Evolutionary conservation across 2,113 vertebrate genomes (phyloP), one percentile per base, ranked within the genome.

Genomic region (Pitta sordida): DNA sequence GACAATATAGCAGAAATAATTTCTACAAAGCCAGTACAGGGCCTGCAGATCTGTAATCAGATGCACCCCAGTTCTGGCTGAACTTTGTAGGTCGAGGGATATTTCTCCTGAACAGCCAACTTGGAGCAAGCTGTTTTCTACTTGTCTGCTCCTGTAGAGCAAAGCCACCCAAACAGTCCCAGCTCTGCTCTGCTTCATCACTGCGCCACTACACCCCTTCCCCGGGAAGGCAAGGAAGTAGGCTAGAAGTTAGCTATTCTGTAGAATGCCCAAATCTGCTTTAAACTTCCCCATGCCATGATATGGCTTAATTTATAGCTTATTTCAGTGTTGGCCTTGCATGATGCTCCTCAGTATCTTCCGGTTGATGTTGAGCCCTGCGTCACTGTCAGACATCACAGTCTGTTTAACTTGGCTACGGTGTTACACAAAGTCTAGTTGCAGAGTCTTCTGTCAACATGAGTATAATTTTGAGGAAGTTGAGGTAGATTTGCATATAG

Each of bases 121-220:
- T 78, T 43, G 15, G 56, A 70, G 67, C 9, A 19, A 59, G 6
- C 26, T 51, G 36, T 37, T 20, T 23, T 56, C 32, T 36, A 1
- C 30, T 41, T 44, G 55, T 18, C 18, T 48, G 11, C 26, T 59
- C 20, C 62, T 56, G 7, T 26, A 15, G 29, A 81, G 36, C 36
- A 29, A 58, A 76, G 56, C 24, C 52, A 15, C 27, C 17, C 16
- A 14, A 12, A 39, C 18, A 60, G 22, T 24, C 24, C 55, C 63
- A 76, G 68, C 5, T 2, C 10, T 60, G 41, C 46, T 2, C 0
- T 44, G 70, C 9, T 55, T 44, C 59, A 15, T 43, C 7, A 3
- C 44, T 60, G 39, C 19, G 41, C 32, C 46, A 2, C 34, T 17
- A 10, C 23, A 11, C 53, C 53, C 67, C 29, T 29, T 52, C 22